Evolutionary conservation across 2,888 invertebrate genomes (phyloP), one percentile per base, ranked within the genome.

Genomic region (Eupithecia inturbata): DNA sequence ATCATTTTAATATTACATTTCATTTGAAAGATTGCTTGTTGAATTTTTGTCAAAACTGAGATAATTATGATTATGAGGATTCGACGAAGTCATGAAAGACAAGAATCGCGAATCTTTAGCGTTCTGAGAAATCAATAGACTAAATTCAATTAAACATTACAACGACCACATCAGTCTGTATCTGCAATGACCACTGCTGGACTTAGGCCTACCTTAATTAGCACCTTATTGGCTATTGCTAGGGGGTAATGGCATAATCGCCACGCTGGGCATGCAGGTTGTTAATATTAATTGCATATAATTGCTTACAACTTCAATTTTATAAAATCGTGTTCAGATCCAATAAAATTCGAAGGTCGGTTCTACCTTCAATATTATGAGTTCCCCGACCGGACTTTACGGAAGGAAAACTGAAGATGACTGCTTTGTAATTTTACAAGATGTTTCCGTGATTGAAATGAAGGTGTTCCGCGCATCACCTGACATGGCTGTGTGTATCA

Each of bases 401-500:
- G 72, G 75, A 75, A 75, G 72, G 70, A 68, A 72, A 67, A 49
- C 28, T 68, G 53, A 64, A 70, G 69, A 62, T 49, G 49, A 41
- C 64, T 67, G 49, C 45, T 72, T 41, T 31, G 67, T 72, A 39
- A 63, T 70, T 75, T 62, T 39, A 74, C 49, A 22, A 53, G 41
- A 63, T 49, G n/a, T 45, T 75, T 75, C 75, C 75, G 72, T 57
- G 64, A 71, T 71, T 60, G 72, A 75, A 53, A 75, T 53, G 75
- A 72, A 57, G 57, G 57, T 57, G 57, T 26, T 57, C 5, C 57
- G 22, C 26, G 22, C 57, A 26, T 12, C 26, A 53, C 49, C 10
- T 57, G 1, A 26, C 12, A 14, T 57, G 26, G 12, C 4, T 26
- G 12, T 57, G 5, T 26, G 10, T 22, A 26, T 57, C 26, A 26